Evolutionary conservation across 2,888 invertebrate species (phyloP), one percentile per base, ranked within the genome.

Genomic region (Candidula unifasciata): DNA sequence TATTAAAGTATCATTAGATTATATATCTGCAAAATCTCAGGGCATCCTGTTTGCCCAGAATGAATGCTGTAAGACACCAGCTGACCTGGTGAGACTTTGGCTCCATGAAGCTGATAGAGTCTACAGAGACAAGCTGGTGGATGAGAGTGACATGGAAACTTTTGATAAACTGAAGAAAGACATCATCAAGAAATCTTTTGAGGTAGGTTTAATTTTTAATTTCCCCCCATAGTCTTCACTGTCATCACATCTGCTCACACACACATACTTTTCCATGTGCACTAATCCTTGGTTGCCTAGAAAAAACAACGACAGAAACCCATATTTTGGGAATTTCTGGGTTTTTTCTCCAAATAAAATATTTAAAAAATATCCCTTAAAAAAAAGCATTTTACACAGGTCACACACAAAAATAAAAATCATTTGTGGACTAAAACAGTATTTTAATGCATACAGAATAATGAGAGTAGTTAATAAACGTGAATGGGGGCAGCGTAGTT

Each of bases 51-150:
- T 99, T 93, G 97, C 97, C 92, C 96, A 96, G 0, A 96, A 96
- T 89, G 98, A 99, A 89, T 97, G 97, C 91, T 94, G 98, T 76
- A 96, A 96, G 87, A 95, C 95, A 84, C 96, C 97, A 0, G 95
- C 96, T 30, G 98, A 98, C 93, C 94, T 99, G 84, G 96, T 98
- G 80, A 95, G 98, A 18, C 94, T 99, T 64, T 99, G 98, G 98
- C 95, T 97, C 90, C 99, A 99, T 92, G 99, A 99, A 94, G 96
- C 97, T 5, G 96, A 97, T 91, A 95, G 98, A 89, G 98, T 99
- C 13, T 99, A 99, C 93, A 96, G 97, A 0, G 99, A 99, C 94
- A 98, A 98, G 93, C 94, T 99, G 0, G 96, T 96, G 0, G 98
- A 98, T 92, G 97, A 97, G 82, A 97, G 97, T 92, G 99, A 99